Percentiles rank a stretch among this genome's conserved stretches.
phyloP scores from a whole-genome alignment of 2,797 vertebrate species.

The Pampus argenteus region DNA sequence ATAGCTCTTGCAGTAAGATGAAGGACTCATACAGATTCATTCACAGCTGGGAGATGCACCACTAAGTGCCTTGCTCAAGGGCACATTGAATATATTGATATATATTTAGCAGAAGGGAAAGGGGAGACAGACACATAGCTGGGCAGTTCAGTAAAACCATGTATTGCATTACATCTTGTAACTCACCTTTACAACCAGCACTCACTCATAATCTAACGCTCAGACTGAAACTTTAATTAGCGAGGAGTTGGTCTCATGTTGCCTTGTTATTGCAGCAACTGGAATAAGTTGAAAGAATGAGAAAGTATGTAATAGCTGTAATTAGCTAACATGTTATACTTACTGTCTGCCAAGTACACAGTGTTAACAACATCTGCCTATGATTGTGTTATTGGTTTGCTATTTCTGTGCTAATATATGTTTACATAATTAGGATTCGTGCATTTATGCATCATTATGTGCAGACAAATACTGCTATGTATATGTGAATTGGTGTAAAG shows the following conservation, averaged over 20 bases:
- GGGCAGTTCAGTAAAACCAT: conserved; percentile 12
- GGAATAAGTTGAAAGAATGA: conserved; percentile 71
- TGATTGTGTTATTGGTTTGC: conserved; percentile 39
- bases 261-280: conserved; percentile 57
- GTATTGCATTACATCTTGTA: conserved; percentile 4
- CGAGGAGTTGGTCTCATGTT: conserved; percentile 13
- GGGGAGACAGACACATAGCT: neutral
- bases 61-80: conserved; percentile 63
- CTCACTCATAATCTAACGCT: conserved; percentile 19
- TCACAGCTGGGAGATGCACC: conserved; percentile 14
- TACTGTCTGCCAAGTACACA: conserved; percentile 39
- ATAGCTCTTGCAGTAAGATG: neutral
- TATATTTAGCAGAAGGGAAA: conserved; percentile 25
- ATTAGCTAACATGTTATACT: conserved; percentile 48
- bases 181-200: conserved; percentile 27
- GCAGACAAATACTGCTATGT: conserved; percentile 12
- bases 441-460: conserved; percentile 37
- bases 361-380: conserved; percentile 49
- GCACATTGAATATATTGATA: conserved; percentile 15
- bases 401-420: conserved; percentile 32
- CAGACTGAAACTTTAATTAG: conserved; percentile 30
- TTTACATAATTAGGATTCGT: conserved; percentile 17
- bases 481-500: conserved; percentile 23
- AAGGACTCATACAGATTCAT: conserved; percentile 14
- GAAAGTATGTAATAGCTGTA: conserved; percentile 60